phyloP scores from a whole-genome alignment of 92 coral and sea anemone species.

The Bergia puertoricense region DNA sequence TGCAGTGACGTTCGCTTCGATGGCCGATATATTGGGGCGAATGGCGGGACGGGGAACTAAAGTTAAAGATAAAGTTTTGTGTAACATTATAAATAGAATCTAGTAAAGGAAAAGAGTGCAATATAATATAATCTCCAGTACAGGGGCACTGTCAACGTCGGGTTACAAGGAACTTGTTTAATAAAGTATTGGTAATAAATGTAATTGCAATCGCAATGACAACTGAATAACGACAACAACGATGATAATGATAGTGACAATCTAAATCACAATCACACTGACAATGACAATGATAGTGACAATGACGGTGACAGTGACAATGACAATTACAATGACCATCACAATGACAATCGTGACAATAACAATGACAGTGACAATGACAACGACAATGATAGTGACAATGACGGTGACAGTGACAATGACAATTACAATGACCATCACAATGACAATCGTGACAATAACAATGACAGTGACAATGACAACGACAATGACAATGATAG shows the following conservation, averaged over 20 bases:
- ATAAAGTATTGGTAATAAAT: no score
- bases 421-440: no score
- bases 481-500: neutral
- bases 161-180: no score
- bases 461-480: neutral
- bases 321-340: neutral
- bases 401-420: no score
- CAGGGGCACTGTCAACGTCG: no score
- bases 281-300: neutral
- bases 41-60: neutral
- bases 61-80: neutral
- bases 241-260: neutral
- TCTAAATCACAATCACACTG: neutral
- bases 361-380: no score
- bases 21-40: constrained; percentile 12
- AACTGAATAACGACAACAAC: neutral
- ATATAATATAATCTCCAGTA: no score
- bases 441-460: neutral
- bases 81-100: no score
- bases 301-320: neutral
- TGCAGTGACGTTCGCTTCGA: neutral
- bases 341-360: neutral
- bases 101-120: neutral
- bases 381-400: neutral
- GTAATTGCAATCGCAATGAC: neutral